Evolutionary conservation across 2,888 invertebrate species (phyloP).

Genomic region (Hipparchia semele): DNA sequence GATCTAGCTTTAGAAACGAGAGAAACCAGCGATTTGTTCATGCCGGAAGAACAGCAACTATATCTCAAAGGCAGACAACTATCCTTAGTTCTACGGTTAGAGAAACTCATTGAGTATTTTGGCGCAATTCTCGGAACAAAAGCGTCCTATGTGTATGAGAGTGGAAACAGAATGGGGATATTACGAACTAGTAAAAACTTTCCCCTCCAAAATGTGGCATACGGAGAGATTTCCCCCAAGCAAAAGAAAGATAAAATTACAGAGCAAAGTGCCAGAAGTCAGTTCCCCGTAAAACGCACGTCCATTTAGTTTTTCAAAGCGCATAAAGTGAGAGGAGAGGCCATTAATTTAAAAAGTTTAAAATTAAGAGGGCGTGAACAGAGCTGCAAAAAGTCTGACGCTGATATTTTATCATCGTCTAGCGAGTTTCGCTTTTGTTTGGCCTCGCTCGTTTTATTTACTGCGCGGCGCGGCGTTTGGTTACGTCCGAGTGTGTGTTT

Average conservation of each 20-base stretch:
- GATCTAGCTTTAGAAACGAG: too few species aligned
- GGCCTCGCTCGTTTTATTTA: slow-evolving; percentile 17
- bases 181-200: too few species aligned
- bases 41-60: too few species aligned
- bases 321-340: slow-evolving; percentile 20
- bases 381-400: slow-evolving; percentile 25
- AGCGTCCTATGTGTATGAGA: not conserved
- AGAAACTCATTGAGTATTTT: too few species aligned
- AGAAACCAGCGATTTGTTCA: too few species aligned
- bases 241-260: slow-evolving; percentile 2
- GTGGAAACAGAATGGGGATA: not conserved
- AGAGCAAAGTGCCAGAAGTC: slow-evolving; percentile 1
- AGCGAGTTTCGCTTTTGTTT: slow-evolving; percentile 24
- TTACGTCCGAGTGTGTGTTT: slow-evolving; percentile 11
- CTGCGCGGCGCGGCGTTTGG: not conserved
- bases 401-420: slow-evolving; percentile 23
- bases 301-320: slow-evolving; percentile 30
- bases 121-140: not conserved
- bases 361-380: slow-evolving; percentile 28
- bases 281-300: slow-evolving; percentile 18
- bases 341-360: slow-evolving; percentile 33
- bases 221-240: not conserved
- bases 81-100: too few species aligned
- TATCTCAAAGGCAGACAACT: too few species aligned
- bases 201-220: not conserved